A percentile compares a stretch with the other conserved stretches of the same genome.
Evolutionary conservation across 2,797 vertebrate genomes (phyloP).

Genomic region (Pantherophis alleghaniensis): DNA sequence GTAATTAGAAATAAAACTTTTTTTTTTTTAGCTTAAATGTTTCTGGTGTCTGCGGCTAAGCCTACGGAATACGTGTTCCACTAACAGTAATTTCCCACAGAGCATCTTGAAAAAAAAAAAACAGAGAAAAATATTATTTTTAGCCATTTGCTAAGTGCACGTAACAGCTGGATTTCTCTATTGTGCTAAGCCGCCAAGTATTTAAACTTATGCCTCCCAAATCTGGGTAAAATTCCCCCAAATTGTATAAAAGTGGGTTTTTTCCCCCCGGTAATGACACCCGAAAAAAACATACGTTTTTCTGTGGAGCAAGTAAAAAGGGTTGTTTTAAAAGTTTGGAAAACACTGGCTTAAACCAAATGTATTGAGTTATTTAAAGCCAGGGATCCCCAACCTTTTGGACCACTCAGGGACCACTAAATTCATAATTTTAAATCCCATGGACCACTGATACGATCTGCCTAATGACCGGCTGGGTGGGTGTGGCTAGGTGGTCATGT

Average conservation of each 20-base stretch:
- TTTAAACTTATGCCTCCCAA: not conserved
- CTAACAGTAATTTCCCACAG: not conserved
- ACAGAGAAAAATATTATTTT: not conserved
- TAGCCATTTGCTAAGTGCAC: not conserved
- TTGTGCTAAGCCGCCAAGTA: not conserved
- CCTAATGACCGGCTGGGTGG: no score
- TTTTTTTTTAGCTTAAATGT: not conserved
- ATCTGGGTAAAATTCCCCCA: not conserved
- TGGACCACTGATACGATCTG: no score
- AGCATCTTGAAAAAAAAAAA: not conserved
- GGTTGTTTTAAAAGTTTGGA: not conserved
- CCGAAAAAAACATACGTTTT: accelerated
- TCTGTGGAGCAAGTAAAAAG: not conserved
- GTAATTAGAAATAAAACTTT: not conserved
- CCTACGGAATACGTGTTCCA: not conserved
- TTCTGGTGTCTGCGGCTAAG: not conserved
- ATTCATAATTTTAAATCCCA: no score
- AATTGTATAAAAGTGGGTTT: not conserved
- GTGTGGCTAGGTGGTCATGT: no score
- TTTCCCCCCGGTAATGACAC: not conserved
- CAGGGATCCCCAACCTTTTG: no score
- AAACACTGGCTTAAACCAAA: not conserved
- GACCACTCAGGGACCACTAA: no score
- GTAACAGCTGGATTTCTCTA: not conserved
- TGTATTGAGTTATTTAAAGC: not conserved